Evolutionary conservation across 2,113 vertebrate species (phyloP).

Genomic region (Dasyurus viverrinus): DNA sequence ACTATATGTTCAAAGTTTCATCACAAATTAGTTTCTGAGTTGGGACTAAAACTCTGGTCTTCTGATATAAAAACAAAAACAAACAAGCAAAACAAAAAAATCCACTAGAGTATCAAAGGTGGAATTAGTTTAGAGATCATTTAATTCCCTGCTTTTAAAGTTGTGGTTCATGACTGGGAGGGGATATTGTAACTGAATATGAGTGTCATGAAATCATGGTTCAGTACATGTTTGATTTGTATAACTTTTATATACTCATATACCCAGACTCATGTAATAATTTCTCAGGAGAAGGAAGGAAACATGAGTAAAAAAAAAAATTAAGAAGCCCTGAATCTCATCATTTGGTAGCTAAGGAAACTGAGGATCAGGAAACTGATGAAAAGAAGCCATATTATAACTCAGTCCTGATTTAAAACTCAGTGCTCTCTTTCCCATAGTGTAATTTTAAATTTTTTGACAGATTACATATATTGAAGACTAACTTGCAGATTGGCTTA

Average conservation of each 20-base stretch:
- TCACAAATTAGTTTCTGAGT: background rate
- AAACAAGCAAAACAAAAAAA: no score
- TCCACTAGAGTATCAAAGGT: background rate
- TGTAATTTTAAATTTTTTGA: background rate
- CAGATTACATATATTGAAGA: background rate
- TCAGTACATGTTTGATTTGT: no score
- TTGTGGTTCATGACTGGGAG: no score
- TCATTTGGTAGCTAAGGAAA: background rate
- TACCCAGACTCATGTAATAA: no score
- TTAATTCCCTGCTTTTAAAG: background rate
- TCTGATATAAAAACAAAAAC: background rate
- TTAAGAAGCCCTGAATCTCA: background rate
- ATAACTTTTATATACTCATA: no score
- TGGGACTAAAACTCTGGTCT: background rate
- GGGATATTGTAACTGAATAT: no score
- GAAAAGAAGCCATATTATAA: background rate
- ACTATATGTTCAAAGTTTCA: background rate
- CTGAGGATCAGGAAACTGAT: background rate
- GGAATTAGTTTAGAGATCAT: background rate
- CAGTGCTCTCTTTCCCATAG: background rate
- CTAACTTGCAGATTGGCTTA: background rate
- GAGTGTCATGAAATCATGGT: no score
- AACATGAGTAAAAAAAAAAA: no score
- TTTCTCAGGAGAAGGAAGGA: no score
- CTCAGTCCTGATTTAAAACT: background rate